Base-by-base conservation (phyloP, 53 echinoderm and acorn worm species). In the Mesocentrotus franciscanus region DNA sequence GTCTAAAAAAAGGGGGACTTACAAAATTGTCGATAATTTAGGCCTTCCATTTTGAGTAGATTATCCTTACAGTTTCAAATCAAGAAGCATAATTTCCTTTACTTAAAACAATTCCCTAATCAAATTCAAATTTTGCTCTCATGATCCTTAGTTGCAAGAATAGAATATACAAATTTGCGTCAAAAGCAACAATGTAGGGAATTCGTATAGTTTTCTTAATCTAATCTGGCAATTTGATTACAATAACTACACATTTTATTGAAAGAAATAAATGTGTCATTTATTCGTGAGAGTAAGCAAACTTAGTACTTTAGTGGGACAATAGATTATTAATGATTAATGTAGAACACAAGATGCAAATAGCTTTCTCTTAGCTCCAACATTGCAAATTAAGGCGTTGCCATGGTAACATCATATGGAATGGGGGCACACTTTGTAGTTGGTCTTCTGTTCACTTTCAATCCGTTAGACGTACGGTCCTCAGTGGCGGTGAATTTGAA, bases 401-500 rank as follows among this genome's bases (percentile, higher is more conserved):
- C 22, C 16, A 81, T 81, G 42, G 42, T 42, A 81, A 81, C 81
- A 81, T 27, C 17, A 5, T 18, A 33, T 81, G 12, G 42, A 9
- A 42, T 87, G 14, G 85, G 87, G 87, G 87, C 58, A 87, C 56
- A 57, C 17, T 87, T 57, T 56, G 39, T 49, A 84, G 49, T 84
- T 42, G 22, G 58, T 87, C 58, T 59, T 11, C 58, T 87, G 26
- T n/a, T 57, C 8, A 57, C 87, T 57, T 87, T 87, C 84, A 27
- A n/a, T n/a, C 24, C n/a, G 87, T 87, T 87, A 87, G 87, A 87
- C 87, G 87, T 87, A 87, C 29, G 58, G 56, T 87, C 58, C 56
- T 87, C 87, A 87, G 42, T 87, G 87, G 87, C 87, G 87, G 58
- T 27, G n/a, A 58, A 87, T 87, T 87, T 84, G 76, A 76, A 84